A percentile compares a stretch with the other conserved stretches of the same genome.
Evolutionary conservation across 2,113 vertebrate genomes (phyloP).

Genomic region (Antigone vipio): DNA sequence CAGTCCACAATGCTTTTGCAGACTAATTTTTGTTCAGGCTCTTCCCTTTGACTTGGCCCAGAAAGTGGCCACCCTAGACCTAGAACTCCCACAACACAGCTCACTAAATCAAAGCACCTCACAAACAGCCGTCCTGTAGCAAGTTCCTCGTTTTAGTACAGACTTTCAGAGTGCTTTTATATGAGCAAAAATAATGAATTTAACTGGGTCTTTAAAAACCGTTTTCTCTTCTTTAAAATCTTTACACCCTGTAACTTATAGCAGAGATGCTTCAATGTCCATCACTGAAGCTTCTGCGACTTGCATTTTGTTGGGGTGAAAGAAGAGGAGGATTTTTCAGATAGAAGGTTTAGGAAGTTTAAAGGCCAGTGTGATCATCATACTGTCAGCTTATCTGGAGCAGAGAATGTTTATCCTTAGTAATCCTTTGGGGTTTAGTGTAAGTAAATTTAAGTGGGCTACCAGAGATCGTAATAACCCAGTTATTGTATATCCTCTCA

Average conservation of each 20-base stretch:
- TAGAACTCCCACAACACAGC: neutral
- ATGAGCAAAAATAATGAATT: neutral
- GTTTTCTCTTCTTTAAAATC: neutral
- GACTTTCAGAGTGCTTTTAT: neutral
- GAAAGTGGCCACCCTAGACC: neutral
- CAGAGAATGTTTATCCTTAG: neutral
- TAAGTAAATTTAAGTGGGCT: neutral
- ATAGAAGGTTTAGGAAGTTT: neutral
- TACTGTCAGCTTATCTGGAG: neutral
- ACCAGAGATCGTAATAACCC: neutral
- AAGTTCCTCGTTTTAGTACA: neutral
- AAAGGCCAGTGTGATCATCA: neutral
- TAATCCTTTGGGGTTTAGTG: neutral
- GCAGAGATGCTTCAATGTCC: neutral
- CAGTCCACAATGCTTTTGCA: neutral
- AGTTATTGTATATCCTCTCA: neutral
- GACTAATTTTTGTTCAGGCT: neutral
- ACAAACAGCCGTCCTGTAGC: neutral
- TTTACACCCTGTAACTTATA: neutral
- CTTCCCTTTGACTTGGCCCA: neutral
- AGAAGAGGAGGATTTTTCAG: neutral
- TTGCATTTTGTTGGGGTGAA: neutral
- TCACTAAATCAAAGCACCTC: neutral
- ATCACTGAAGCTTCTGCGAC: neutral
- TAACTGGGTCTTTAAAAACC: neutral